phyloP scores from a whole-genome alignment of 2,888 invertebrate genomes.

The Cerceris rybyensis region DNA sequence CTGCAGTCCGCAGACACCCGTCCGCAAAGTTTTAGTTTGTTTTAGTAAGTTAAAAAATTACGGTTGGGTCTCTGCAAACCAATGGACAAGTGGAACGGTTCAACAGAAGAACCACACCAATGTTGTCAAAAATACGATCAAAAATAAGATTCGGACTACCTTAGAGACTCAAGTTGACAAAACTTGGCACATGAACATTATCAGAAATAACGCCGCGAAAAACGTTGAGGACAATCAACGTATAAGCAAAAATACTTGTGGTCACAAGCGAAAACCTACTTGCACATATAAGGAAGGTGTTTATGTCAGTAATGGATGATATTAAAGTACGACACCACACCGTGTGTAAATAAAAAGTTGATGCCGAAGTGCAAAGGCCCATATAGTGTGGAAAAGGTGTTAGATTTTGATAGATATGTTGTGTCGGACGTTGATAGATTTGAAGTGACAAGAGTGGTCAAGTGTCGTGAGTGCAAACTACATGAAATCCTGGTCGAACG shows the following conservation, averaged over 20 bases:
- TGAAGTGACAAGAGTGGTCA: background rate
- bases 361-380: slow-evolving; percentile 66
- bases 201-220: background rate
- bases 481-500: background rate
- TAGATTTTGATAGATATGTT: slow-evolving; percentile 65
- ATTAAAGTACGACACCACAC: slow-evolving; percentile 54
- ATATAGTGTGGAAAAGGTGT: slow-evolving; percentile 54
- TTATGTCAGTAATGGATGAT: slow-evolving; percentile 13
- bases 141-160: slow-evolving; percentile 11
- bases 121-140: slow-evolving; percentile 11
- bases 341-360: slow-evolving; percentile 62
- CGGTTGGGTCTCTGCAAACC: background rate
- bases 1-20: too few relatives aligned
- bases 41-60: too few relatives aligned
- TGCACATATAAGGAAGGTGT: background rate
- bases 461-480: background rate
- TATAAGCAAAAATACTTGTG: background rate
- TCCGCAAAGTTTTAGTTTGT: too few relatives aligned
- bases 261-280: background rate
- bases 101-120: background rate
- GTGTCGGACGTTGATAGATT: slow-evolving; percentile 3
- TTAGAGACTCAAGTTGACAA: background rate
- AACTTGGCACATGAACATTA: background rate
- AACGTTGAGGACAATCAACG: background rate
- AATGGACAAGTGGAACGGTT: slow-evolving; percentile 2